Evolutionary conservation across 2,797 vertebrate species (phyloP), one percentile per base, ranked within the genome.

Genomic region (Gymnoscopelus braueri): DNA sequence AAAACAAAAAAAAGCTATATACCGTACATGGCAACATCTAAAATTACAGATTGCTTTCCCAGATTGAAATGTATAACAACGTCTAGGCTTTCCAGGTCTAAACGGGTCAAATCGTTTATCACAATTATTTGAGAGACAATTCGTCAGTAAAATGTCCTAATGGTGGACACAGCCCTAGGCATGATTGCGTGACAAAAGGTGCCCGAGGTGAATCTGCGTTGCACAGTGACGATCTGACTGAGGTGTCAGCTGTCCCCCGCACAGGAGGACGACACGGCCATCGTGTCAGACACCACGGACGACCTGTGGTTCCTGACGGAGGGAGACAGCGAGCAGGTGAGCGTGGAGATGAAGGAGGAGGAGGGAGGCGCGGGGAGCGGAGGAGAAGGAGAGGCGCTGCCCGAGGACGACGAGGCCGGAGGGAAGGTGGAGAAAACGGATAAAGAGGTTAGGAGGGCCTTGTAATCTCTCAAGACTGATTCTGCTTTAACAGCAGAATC

Each of bases 271-370:
- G 97, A 97, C 92, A 99, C 98, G 3, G 97, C 96, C 35, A 80
- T 98, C 13, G 96, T 98, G 83, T 99, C 98, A 0, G 98, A 99
- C 87, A 97, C 97, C 67, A 99, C 97, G 0, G 98, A 99, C 23
- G 98, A 98, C 79, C 90, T 98, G 67, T 98, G 97, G 96, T 96
- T 98, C 90, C 92, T 98, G 81, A 97, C 95, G 0, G 97, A 99
- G 80, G 94, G 93, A 0, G 95, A 92, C 39, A 92, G 95, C 1
- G 98, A 99, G 71, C 96, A 95, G 73, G 91, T 95, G 78, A 91
- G 90, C 26, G 93, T 95, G 77, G 94, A 95, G 62, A 92, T 95
- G 93, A 96, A 96, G 88, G 92, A 94, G 84, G 96, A 94, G 2
- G 63, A 94, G 19, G 39, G 7, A 44, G 19, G 19, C 19, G 39